Conservation (phyloP, 1,140 invertebrate species). For the Cotesia chilonis region DNA sequence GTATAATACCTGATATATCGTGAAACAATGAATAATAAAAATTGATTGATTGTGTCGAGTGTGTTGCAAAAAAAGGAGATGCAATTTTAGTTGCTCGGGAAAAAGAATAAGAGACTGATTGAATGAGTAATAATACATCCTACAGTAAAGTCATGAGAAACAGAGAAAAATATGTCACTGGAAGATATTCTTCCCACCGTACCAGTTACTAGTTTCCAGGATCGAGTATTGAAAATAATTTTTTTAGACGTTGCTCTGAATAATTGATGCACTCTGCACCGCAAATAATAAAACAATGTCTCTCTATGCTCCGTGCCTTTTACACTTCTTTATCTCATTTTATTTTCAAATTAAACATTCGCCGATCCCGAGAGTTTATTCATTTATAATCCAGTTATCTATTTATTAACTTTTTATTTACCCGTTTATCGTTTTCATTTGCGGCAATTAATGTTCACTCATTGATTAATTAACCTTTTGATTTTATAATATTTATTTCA, state of each 20-base stretch:
- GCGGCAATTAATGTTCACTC: no score
- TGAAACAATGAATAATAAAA: no score
- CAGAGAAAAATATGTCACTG: slow-evolving; percentile 17
- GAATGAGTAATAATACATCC: not conserved
- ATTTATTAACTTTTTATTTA: no score
- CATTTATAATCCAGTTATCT: no score
- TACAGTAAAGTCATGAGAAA: not conserved
- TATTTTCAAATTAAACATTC: not conserved
- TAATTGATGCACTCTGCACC: not conserved
- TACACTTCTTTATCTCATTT: not conserved
- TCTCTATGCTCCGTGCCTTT: not conserved
- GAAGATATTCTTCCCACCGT: slow-evolving; percentile 42
- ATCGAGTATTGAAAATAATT: slow-evolving; percentile 39
- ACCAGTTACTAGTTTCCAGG: slow-evolving; percentile 43
- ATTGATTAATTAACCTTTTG: no score
- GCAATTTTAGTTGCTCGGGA: no score
- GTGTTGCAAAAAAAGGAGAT: no score
- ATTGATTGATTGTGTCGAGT: no score
- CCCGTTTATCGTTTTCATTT: no score
- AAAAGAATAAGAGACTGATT: not conserved
- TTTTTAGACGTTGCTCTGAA: slow-evolving; percentile 12
- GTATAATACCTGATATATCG: no score
- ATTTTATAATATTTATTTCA: no score
- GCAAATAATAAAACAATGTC: not conserved
- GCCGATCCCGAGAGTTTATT: no score